Evolutionary conservation across 1,140 invertebrate species (phyloP).

Genomic region (Sminthurides bifidus): DNA sequence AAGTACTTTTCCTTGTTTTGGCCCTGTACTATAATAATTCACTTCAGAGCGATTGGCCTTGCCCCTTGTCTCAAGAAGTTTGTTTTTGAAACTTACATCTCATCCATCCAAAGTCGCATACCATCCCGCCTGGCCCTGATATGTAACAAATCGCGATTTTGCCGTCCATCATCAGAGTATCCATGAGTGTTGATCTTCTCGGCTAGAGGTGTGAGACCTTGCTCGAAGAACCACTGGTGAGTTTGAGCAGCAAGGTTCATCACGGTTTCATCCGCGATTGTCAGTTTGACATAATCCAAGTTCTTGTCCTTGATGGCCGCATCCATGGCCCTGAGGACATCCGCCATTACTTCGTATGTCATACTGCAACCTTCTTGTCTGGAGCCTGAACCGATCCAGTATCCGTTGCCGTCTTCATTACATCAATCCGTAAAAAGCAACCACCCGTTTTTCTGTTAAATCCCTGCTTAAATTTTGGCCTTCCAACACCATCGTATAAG

Average conservation of each 20-base stretch:
- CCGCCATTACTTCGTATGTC: not conserved
- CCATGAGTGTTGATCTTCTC: constrained; percentile 26
- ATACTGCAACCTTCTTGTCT: constrained; percentile 28
- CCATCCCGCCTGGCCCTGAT: constrained; percentile 2
- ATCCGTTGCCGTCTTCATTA: not conserved
- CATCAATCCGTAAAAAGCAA: no score
- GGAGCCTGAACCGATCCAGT: constrained; percentile 11
- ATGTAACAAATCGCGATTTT: not conserved
- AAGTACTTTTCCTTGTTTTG: no score
- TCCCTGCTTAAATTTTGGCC: no score
- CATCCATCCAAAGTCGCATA: constrained; percentile 18
- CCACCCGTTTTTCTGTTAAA: no score
- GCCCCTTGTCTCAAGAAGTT: no score
- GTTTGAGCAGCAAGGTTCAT: constrained; percentile 13
- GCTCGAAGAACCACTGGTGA: constrained; percentile 11
- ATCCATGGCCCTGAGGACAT: constrained; percentile 8
- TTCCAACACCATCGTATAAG: no score
- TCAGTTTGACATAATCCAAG: constrained; percentile 7
- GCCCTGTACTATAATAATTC: no score
- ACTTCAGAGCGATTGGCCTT: no score
- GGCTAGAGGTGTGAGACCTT: constrained; percentile 5
- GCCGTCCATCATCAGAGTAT: constrained; percentile 15
- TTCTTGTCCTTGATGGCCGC: constrained; percentile 8
- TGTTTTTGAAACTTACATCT: constrained; percentile 15
- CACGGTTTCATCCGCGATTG: constrained; percentile 25